Percentiles rank a stretch among this genome's conserved stretches.
Evolutionary conservation across 2,888 invertebrate species (phyloP).

Genomic region (Cloeon dipterum): DNA sequence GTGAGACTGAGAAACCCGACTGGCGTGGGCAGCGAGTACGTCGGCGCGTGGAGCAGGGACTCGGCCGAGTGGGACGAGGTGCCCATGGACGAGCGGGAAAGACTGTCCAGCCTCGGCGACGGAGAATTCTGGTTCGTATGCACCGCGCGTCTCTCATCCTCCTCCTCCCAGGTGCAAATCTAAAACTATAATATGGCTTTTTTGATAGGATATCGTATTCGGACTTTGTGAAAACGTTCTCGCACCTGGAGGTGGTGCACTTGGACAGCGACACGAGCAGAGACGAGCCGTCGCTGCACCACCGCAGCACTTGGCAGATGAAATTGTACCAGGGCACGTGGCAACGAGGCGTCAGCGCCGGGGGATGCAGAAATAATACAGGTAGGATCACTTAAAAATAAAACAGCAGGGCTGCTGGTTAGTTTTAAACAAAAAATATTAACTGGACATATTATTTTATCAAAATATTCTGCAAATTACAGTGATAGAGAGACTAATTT

Average conservation of each 20-base stretch:
- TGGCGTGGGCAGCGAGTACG: constrained; percentile 31
- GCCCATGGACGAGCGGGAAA: constrained; percentile 44
- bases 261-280: constrained; percentile 67
- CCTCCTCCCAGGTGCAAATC: not conserved
- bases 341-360: constrained; percentile 70
- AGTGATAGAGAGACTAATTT: too few relatives aligned
- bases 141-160: not conserved
- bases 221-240: constrained; percentile 63
- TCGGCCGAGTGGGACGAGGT: constrained; percentile 57
- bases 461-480: too few relatives aligned
- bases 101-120: constrained; percentile 36
- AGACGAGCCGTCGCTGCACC: constrained; percentile 56
- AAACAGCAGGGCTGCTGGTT: too few relatives aligned
- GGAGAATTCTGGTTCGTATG: constrained; percentile 44
- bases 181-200: constrained; percentile 3
- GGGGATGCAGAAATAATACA: constrained; percentile 72
- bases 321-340: constrained; percentile 67
- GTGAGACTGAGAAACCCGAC: constrained; percentile 47
- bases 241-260: constrained; percentile 62
- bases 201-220: constrained; percentile 48
- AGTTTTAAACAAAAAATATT: too few relatives aligned
- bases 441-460: too few relatives aligned
- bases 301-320: constrained; percentile 70
- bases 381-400: too few relatives aligned
- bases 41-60: constrained; percentile 43